A percentile compares a stretch with the other conserved stretches of the same genome.
Conservation (phyloP, 2,797 vertebrate genomes). For the Rhinophrynus dorsalis region DNA sequence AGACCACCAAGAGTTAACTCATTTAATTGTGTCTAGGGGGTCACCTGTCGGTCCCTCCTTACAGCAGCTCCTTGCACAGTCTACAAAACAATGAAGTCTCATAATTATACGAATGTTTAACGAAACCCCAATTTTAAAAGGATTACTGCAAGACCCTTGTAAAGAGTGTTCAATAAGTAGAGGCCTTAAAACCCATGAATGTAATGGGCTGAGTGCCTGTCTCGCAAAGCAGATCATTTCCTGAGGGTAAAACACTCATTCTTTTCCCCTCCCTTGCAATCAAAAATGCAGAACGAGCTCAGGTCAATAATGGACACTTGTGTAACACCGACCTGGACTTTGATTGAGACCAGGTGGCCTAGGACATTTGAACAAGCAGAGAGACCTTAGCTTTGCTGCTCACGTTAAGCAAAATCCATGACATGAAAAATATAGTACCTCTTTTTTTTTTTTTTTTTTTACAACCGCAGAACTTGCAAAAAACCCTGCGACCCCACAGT, state of each 20-base stretch:
- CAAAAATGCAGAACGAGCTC: constrained; percentile 22
- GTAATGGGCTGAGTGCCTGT: constrained; percentile 58
- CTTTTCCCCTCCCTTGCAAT: constrained; percentile 24
- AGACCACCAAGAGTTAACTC: constrained; percentile 21
- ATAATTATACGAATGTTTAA: constrained; percentile 44
- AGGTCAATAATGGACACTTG: constrained; percentile 58
- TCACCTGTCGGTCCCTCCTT: constrained; percentile 5
- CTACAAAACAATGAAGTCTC: constrained; percentile 44
- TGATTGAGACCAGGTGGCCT: constrained; percentile 64
- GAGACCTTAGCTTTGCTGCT: constrained; percentile 1
- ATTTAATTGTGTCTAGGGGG: not conserved
- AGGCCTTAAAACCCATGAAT: constrained; percentile 62
- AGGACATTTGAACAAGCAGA: not conserved
- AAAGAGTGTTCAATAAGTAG: constrained; percentile 67
- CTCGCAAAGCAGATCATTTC: constrained; percentile 69
- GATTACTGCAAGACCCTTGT: constrained; percentile 69
- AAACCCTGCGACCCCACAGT: not conserved
- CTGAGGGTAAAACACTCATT: constrained; percentile 62
- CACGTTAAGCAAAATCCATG: not conserved
- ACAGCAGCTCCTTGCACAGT: not conserved
- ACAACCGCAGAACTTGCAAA: no score
- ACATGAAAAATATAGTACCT: not conserved
- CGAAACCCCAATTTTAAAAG: constrained; percentile 72
- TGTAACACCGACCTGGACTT: constrained; percentile 48
- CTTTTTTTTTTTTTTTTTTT: not conserved